A percentile compares a stretch with the other conserved stretches of the same genome.
These are phyloP conservation scores for Geopemphigus sp. DNA, from an alignment of 1,140 invertebrate genomes.

Conservation along the genomic window DNA sequence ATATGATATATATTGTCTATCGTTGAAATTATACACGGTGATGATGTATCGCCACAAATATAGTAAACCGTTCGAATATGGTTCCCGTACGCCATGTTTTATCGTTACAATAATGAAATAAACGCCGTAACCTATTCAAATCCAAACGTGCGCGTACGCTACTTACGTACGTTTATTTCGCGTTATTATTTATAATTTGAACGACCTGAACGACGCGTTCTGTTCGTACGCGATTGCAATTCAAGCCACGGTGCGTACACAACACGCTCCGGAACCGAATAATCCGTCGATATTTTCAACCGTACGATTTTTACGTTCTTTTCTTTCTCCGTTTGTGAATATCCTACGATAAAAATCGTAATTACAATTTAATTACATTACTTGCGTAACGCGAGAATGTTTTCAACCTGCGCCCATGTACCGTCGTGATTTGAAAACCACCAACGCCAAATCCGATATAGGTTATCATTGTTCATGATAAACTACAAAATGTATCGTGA, in stretches of 20 bases:
- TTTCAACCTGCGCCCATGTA: neutral
- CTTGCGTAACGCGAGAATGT: too few relatives aligned
- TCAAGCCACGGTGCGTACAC: too few relatives aligned
- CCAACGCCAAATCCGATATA: neutral
- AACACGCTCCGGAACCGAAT: too few relatives aligned
- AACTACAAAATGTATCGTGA: neutral
- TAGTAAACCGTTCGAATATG: neutral
- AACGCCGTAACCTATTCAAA: neutral
- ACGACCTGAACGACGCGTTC: too few relatives aligned
- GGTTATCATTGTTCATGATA: neutral
- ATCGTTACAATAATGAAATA: neutral
- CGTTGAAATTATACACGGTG: neutral
- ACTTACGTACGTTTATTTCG: neutral
- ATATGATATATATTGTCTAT: slow-evolving; percentile 35
- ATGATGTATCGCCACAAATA: neutral
- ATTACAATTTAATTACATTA: neutral
- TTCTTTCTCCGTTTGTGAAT: neutral
- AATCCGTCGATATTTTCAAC: too few relatives aligned
- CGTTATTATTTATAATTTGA: too few relatives aligned
- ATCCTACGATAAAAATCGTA: neutral
- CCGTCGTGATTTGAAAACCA: neutral
- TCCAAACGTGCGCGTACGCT: neutral
- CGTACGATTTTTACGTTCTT: neutral
- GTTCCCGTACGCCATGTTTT: neutral
- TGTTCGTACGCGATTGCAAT: too few relatives aligned